Conservation (phyloP, 2,888 invertebrate genomes). For the Lymantria monacha region DNA sequence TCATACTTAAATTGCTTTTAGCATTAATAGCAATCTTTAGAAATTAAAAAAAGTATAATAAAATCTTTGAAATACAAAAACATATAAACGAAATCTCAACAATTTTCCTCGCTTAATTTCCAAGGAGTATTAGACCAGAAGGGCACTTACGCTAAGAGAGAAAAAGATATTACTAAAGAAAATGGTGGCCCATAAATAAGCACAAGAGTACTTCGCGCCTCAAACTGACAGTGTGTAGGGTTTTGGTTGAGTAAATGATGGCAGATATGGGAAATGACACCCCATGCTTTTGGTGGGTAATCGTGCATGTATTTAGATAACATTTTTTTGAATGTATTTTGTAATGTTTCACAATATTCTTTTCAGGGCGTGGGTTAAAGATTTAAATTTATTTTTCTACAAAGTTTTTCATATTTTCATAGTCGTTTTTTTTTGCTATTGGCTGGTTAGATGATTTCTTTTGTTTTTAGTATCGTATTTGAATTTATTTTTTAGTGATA, state of each 20-base stretch:
- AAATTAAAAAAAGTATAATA: no score
- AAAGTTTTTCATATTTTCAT: no score
- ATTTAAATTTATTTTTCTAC: no score
- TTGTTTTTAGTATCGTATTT: no score
- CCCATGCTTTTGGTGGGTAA: slow-evolving; percentile 17
- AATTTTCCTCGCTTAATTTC: slow-evolving; percentile 51
- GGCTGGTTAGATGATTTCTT: no score
- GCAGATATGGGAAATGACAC: slow-evolving; percentile 33
- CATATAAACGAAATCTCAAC: slow-evolving; percentile 38
- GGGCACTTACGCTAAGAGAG: slow-evolving; percentile 35
- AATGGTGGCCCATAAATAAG: slow-evolving; percentile 67
- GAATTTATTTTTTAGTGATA: no score
- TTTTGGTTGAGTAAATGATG: slow-evolving; percentile 34
- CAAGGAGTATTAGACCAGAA: slow-evolving; percentile 34
- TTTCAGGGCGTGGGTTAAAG: no score
- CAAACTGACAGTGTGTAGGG: slow-evolving; percentile 30
- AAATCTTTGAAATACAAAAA: slow-evolving; percentile 2
- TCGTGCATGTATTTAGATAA: slow-evolving; percentile 11
- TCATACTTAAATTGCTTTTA: no score
- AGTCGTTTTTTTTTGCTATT: no score
- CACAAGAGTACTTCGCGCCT: slow-evolving; percentile 50
- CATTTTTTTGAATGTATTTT: slow-evolving; percentile 6
- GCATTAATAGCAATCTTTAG: no score
- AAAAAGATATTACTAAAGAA: slow-evolving; percentile 59
- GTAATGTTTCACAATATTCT: neutral